These are phyloP conservation scores for Eupithecia dodoneata DNA, from an alignment of 2,888 invertebrate species.

Conservation along the genomic window DNA sequence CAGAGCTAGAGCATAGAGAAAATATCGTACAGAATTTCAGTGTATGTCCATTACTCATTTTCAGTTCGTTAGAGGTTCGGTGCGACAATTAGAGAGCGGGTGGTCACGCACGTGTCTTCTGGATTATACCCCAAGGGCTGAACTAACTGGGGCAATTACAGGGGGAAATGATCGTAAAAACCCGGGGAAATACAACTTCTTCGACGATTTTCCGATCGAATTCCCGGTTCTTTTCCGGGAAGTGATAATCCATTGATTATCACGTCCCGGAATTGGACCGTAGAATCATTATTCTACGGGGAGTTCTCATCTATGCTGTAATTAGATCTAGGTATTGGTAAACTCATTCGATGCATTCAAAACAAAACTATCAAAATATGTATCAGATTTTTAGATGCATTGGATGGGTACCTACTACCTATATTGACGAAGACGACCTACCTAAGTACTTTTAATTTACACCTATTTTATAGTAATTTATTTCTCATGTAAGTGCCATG, in stretches of 20 bases:
- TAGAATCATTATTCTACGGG: neutral
- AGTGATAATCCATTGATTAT: neutral
- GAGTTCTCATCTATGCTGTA: neutral
- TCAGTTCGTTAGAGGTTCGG: neutral
- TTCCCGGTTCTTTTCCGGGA: neutral
- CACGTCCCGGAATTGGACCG: too few relatives aligned
- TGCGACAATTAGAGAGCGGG: neutral
- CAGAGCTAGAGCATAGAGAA: too few relatives aligned
- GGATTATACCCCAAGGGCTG: neutral
- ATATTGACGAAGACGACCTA: too few relatives aligned
- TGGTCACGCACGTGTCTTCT: constrained; percentile 2
- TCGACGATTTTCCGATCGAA: neutral
- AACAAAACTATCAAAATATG: too few relatives aligned
- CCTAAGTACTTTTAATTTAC: too few relatives aligned
- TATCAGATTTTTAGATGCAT: too few relatives aligned
- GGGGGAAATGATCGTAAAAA: neutral
- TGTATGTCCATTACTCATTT: neutral
- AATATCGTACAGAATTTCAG: neutral
- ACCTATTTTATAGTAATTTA: too few relatives aligned
- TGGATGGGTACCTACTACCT: too few relatives aligned
- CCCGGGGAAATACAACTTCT: neutral
- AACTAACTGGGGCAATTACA: neutral
- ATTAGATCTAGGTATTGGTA: neutral
- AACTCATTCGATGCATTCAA: too few relatives aligned
- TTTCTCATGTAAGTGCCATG: too few relatives aligned